Base-by-base conservation (phyloP, 2,888 invertebrate species). In the Amiota communis region DNA sequence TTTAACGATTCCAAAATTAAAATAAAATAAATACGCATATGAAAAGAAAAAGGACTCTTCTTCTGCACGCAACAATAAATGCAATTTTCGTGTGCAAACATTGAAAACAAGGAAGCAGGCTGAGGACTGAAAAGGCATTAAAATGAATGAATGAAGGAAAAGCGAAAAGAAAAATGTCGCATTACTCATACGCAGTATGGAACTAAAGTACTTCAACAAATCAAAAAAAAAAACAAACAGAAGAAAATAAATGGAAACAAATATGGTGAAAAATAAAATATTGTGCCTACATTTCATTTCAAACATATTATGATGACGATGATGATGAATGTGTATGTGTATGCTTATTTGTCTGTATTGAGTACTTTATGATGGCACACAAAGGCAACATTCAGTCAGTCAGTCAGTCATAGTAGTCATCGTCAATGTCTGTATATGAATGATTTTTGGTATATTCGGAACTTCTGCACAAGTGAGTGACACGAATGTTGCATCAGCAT, bases 401-500 rank as follows among this genome's bases (percentile, higher is more conserved):
- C 12, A 57, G 70, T 15, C 68, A 69, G 23, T 36, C 1, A 15
- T 51, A 51, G 6, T 4, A 36, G 36, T 36, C 64, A 36, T 36
- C 2, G 36, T 36, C 36, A 36, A 36, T 36, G 36, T 36, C 36
- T 36, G 36, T 36, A 36, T 36, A 36, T 36, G 36, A 36, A 36
- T 36, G 36, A 36, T 36, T 36, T 36, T 36, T 36, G 36, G 36
- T 36, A 36, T 36, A 36, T 36, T 36, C 36, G 36, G 6, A 36
- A 36, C 36, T 36, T 6, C 4, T 36, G 47, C 73, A 65, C 74
- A 75, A 72, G 70, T 64, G 63, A 56, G 84, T 75, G 77, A 77
- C 75, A 78, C 3, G 36, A 36, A 36, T 36, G 79, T 83, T 85
- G 84, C 85, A 79, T 79, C 80, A 80, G 80, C 83, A 82, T 85